Evolutionary conservation across 2,113 vertebrate species (phyloP), one percentile per base, ranked within the genome.

Genomic region (Chaetura pelagica): DNA sequence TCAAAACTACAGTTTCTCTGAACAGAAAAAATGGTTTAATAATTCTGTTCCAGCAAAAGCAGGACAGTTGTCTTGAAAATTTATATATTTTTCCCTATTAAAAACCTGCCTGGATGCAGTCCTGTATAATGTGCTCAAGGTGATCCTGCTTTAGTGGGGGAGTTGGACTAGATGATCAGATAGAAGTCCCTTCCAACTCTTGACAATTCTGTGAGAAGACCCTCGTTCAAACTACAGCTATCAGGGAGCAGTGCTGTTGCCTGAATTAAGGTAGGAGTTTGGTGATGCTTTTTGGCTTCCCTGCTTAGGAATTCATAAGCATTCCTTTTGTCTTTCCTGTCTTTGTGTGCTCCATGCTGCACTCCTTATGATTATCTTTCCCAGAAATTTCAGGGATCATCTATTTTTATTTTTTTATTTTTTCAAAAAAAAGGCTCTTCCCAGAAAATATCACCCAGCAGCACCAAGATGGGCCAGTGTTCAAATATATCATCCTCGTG

Each of bases 331-430:
- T 9, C 8, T 49, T 93, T 77, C 11, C 46, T 63, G 5, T 13
- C 2, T 26, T 51, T 72, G 2, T 16, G 15, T 38, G 19, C 5
- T 46, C 14, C 0, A 0, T 5, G 6, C 13, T 35, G 8, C 20
- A 13, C 0, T 1, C 7, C 34, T 64, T 7, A 3, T 32, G 20
- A 68, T 49, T 3, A 10, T 1, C 15, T 1, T 2, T 34, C 46
- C 40, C 10, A 52, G 40, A 58, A 42, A 48, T 32, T 55, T 27
- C 5, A 17, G 40, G 27, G n/a, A 6, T n/a, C n/a, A 20, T 49
- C 3, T 15, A 8, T 8, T 30, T n/a, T 11, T 49, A 49, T 52
- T 34, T 49, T 61, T 40, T 23, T 32, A 38, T 38, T 38, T 38
- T 38, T 38, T 38, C 10, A 7, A 38, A 38, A 38, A 2, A 4